Evolutionary conservation across 2,888 invertebrate genomes (phyloP).

Genomic region (Callyntrura guangdongensis): DNA sequence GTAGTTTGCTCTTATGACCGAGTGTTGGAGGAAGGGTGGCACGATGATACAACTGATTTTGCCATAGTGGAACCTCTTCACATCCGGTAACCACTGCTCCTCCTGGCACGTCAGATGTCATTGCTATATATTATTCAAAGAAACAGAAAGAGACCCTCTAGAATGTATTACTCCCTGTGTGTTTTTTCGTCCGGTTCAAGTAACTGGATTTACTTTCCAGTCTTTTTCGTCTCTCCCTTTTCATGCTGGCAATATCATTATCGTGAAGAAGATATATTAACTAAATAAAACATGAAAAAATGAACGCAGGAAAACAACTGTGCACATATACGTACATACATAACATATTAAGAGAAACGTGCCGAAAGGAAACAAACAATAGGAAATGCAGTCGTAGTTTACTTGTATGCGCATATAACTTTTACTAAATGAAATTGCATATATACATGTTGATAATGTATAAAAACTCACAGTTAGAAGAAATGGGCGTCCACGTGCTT

Average conservation of each 20-base stretch:
- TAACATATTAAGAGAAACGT: no score
- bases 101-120: conserved; percentile 69
- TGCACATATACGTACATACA: no score
- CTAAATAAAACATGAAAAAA: neutral
- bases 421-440: neutral
- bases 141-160: conserved; percentile 48
- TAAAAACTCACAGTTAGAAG: conserved; percentile 65
- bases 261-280: neutral
- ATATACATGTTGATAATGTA: neutral
- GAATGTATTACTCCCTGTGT: conserved; percentile 58
- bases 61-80: conserved; percentile 79
- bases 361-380: no score
- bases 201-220: conserved; percentile 53
- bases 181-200: conserved; percentile 13
- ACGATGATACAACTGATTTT: conserved; percentile 71
- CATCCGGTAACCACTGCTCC: conserved; percentile 67
- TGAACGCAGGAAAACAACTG: neutral
- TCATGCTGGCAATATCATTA: neutral
- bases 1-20: conserved; percentile 58
- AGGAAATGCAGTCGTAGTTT: no score
- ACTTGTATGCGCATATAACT: no score
- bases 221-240: conserved; percentile 1
- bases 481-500: conserved; percentile 70
- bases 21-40: conserved; percentile 70
- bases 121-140: conserved; percentile 70